Conservation (phyloP, 2,888 invertebrate genomes). For the Tachystola acroxantha region DNA sequence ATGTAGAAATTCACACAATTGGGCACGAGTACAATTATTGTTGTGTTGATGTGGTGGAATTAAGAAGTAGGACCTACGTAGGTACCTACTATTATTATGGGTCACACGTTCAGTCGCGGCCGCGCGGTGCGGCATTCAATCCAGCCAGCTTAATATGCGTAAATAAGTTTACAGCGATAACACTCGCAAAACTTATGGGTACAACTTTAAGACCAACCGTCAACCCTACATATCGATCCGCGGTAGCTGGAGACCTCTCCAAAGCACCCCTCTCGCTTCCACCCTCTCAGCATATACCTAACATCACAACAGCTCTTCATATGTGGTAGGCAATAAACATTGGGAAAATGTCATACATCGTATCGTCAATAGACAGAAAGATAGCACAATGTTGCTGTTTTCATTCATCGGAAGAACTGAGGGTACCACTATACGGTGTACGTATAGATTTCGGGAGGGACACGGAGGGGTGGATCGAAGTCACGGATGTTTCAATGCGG, state of each 20-base stretch:
- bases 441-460: slow-evolving; percentile 34
- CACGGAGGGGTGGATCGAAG: slow-evolving; percentile 58
- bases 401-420: background rate
- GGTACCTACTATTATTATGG: too few species aligned
- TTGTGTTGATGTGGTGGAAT: too few species aligned
- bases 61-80: too few species aligned
- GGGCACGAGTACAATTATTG: too few species aligned
- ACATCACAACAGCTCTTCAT: slow-evolving; percentile 19
- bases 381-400: background rate
- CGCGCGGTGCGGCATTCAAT: too few species aligned
- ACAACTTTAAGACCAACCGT: slow-evolving; percentile 51
- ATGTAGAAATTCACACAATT: too few species aligned
- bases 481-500: slow-evolving; percentile 62
- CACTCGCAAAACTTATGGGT: slow-evolving; percentile 12
- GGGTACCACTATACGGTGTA: background rate
- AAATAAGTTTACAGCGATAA: too few species aligned
- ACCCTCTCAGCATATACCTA: slow-evolving; percentile 10
- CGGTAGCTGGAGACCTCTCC: slow-evolving; percentile 55
- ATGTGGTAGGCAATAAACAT: background rate
- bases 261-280: slow-evolving; percentile 31
- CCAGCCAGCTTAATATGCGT: too few species aligned
- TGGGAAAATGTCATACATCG: background rate
- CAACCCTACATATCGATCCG: slow-evolving; percentile 59
- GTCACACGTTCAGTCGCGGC: too few species aligned
- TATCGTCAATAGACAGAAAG: background rate